Conservation (phyloP, 2,888 invertebrate species). For the Xylota segnis region DNA sequence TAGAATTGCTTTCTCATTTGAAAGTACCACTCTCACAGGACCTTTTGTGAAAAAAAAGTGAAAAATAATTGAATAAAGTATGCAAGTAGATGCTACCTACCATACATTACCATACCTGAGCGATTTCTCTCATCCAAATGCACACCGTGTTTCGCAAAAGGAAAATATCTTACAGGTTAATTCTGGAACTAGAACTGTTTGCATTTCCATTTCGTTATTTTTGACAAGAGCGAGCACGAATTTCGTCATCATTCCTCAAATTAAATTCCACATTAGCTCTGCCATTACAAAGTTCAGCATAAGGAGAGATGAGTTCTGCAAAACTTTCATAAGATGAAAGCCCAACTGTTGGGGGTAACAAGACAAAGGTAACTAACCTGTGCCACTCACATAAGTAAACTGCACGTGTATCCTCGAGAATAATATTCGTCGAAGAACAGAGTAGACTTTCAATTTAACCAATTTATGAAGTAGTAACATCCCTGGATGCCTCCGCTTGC, state of each 20-base stretch:
- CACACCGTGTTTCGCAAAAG: background rate
- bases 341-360: slow-evolving; percentile 58
- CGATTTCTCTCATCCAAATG: background rate
- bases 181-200: slow-evolving; percentile 37
- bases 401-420: slow-evolving; percentile 43
- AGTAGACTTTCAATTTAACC: slow-evolving; percentile 75
- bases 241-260: slow-evolving; percentile 52
- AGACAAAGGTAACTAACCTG: slow-evolving; percentile 73
- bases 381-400: slow-evolving; percentile 67
- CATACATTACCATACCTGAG: background rate
- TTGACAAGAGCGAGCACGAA: background rate
- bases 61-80: too few relatives aligned
- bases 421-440: slow-evolving; percentile 54
- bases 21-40: too few relatives aligned
- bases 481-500: background rate
- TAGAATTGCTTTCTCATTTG: too few relatives aligned
- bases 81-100: background rate
- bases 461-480: slow-evolving; percentile 72
- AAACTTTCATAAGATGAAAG: slow-evolving; percentile 69
- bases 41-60: too few relatives aligned
- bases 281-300: slow-evolving; percentile 58
- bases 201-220: slow-evolving; percentile 39
- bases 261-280: slow-evolving; percentile 59
- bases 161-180: slow-evolving; percentile 6
- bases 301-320: slow-evolving; percentile 20